These are phyloP conservation scores for Buceros bicornis DNA, from an alignment of 2,797 vertebrate genomes.

Conservation along the genomic window DNA sequence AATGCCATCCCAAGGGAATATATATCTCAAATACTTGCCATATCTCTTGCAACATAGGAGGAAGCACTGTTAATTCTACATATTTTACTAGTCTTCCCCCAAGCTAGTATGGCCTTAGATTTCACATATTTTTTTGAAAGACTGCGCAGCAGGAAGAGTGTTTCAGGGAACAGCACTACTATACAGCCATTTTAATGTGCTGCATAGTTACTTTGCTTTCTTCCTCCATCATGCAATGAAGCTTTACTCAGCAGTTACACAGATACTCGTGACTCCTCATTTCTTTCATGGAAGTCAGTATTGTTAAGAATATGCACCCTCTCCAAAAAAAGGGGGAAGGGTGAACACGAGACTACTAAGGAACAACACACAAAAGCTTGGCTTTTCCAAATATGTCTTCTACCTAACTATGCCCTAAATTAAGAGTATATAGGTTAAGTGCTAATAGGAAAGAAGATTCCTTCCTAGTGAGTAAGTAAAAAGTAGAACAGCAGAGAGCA, in stretches of 20 bases:
- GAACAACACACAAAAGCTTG: neutral
- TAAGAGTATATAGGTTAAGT: conserved; percentile 31
- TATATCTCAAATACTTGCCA: neutral
- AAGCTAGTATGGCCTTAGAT: neutral
- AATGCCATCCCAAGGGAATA: neutral
- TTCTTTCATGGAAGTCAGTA: neutral
- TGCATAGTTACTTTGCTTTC: neutral
- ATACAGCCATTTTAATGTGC: neutral
- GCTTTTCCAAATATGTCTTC: neutral
- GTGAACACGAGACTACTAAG: neutral
- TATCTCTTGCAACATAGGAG: neutral
- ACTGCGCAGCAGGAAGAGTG: neutral
- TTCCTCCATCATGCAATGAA: neutral
- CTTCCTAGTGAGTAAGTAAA: neutral
- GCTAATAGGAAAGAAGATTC: neutral
- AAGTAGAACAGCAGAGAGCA: neutral
- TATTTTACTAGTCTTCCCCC: neutral
- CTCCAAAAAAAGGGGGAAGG: neutral
- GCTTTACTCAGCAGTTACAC: neutral
- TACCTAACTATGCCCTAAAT: conserved; percentile 8
- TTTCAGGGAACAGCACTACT: neutral
- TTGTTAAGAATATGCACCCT: neutral
- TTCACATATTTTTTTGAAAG: neutral
- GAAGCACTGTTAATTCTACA: neutral
- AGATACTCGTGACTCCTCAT: neutral